A percentile compares a stretch with the other conserved stretches of the same genome.
Conservation (phyloP, 1,140 invertebrate species). For the Sipha flava region DNA sequence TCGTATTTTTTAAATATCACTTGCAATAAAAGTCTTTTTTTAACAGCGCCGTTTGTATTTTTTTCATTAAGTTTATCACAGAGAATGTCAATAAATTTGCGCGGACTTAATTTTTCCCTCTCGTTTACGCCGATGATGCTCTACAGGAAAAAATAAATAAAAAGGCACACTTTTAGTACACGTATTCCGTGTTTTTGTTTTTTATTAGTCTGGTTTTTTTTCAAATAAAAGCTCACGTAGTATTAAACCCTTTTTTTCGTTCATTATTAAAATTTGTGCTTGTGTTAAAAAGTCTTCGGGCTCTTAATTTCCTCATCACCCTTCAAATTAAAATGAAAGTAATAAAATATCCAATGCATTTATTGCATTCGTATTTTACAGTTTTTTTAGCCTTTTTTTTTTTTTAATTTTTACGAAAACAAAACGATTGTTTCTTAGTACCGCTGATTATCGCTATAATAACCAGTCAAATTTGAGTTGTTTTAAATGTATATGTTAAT, state of each 20-base stretch:
- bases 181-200: conserved; percentile 23
- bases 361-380: neutral
- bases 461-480: no score
- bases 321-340: conserved; percentile 27
- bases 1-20: conserved; percentile 5
- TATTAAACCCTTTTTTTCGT: conserved; percentile 30
- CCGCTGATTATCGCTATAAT: no score
- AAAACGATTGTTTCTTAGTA: conserved; percentile 10
- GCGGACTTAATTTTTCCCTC: conserved; percentile 26
- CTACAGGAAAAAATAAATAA: neutral
- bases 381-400: neutral
- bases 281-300: conserved; percentile 26
- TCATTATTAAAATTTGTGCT: conserved; percentile 31
- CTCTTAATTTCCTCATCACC: neutral
- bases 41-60: neutral
- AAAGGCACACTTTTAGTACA: conserved; percentile 2
- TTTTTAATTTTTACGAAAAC: conserved; percentile 1
- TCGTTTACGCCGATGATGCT: conserved; percentile 3
- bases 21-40: conserved; percentile 28
- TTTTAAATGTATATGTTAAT: no score
- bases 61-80: conserved; percentile 33
- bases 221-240: conserved; percentile 22
- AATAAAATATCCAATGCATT: conserved; percentile 27
- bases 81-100: conserved; percentile 23
- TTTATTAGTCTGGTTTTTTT: conserved; percentile 30